A percentile compares a stretch with the other conserved stretches of the same genome.
Conservation (phyloP, 2,797 vertebrate species). For the Esox masquinongy region DNA sequence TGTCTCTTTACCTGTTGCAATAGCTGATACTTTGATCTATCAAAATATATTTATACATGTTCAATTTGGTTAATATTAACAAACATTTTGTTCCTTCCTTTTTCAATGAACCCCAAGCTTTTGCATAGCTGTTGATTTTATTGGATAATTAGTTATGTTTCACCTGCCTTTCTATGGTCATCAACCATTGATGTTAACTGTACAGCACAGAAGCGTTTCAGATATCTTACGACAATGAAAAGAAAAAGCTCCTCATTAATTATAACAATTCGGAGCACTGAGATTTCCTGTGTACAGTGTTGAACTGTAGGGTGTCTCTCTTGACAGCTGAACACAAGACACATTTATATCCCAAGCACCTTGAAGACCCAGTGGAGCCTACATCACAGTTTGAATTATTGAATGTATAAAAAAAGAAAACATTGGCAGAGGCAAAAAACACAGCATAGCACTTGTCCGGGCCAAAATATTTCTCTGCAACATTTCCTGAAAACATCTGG, state of each 20-base stretch:
- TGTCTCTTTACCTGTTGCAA: too few relatives aligned
- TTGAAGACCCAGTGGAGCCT: constrained; percentile 35
- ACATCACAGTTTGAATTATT: constrained; percentile 25
- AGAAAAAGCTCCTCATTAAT: constrained; percentile 42
- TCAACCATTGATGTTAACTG: too few relatives aligned
- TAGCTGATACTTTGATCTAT: too few relatives aligned
- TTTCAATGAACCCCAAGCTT: too few relatives aligned
- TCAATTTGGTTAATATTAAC: too few relatives aligned
- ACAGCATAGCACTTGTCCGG: constrained; percentile 23
- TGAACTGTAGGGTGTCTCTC: constrained; percentile 29
- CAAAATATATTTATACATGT: too few relatives aligned
- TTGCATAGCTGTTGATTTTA: constrained; percentile 30
- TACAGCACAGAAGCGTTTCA: too few relatives aligned
- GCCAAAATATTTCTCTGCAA: constrained; percentile 31
- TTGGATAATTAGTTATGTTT: constrained; percentile 2
- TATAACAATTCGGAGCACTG: constrained; percentile 38
- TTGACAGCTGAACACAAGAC: constrained; percentile 46
- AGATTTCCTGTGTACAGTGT: constrained; percentile 30
- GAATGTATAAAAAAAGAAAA: not conserved
- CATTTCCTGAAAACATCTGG: constrained; percentile 41
- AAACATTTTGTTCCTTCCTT: too few relatives aligned
- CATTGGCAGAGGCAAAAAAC: too few relatives aligned
- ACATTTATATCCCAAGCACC: constrained; percentile 22
- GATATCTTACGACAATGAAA: too few relatives aligned
- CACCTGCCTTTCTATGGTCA: too few relatives aligned